Evolutionary conservation across 2,113 vertebrate genomes (phyloP), one percentile per base, ranked within the genome.

Genomic region (Sylvilagus bachmani): DNA sequence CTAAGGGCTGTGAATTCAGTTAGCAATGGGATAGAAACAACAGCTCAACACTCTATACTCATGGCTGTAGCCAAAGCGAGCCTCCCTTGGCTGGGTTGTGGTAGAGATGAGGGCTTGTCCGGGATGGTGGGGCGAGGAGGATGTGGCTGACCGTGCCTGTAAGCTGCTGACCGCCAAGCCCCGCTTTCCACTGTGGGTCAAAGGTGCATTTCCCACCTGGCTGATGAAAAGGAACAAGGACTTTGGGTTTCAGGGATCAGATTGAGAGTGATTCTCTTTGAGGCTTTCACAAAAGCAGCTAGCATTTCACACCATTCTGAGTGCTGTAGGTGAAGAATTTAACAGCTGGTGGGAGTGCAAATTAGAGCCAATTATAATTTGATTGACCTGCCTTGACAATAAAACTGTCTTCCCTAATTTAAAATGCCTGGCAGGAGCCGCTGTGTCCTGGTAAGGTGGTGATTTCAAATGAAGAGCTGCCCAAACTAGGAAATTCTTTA

Each of bases 321-420:
- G 96, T 91, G 92, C 96, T 98, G 93, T 86, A 97, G 95, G 71
- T 97, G 95, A 81, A 97, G 95, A 93, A 97, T 92, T 96, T 97
- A 97, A 97, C 95, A 98, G 89, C 97, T 97, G 97, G 93, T 94
- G 97, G 89, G 94, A 97, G 95, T 3, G 73, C 94, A 98, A 98
- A 98, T 98, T 98, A 98, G 97, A 98, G 96, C 97, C 91, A 98
- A 95, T 98, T 98, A 97, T 93, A 96, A 93, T 95, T 96, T 97
- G 97, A 98, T 97, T 98, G 97, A 97, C 97, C 96, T 97, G 85
- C 97, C 95, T 98, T 97, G 96, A 95, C 97, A 97, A 91, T 97
- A 96, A 97, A 97, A 94, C 92, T 97, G 95, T 95, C 93, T 93
- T 96, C 86, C 33, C 64, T 93, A 95, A 95, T 92, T 98, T 97